Evolutionary conservation across 1,140 invertebrate genomes (phyloP), one percentile per base, ranked within the genome.

Genomic region (Liolophura sinensis): DNA sequence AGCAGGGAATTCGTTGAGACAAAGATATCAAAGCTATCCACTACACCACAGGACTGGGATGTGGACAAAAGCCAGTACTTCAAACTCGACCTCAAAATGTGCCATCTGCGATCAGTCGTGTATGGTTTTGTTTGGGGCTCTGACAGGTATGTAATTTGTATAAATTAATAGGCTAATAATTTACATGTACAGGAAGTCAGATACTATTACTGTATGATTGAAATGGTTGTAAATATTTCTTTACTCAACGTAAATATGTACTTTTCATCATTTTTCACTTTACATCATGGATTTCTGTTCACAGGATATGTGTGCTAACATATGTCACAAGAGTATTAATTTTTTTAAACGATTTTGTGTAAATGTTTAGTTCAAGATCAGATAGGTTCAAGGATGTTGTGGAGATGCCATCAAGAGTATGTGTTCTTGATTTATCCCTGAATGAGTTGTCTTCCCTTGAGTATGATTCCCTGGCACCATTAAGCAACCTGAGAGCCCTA

Each of bases 31-130:
- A 49, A 62, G 0, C 51, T 76, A 11, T 66, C 68, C 22, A 18
- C 50, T 40, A 49, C 65, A 7, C 72, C 73, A 22, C 66, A 70
- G 14, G 64, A 70, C 48, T 82, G 80, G 80, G 70, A 65, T 40
- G 71, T 81, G 20, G 72, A 76, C 12, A 56, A 22, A 51, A 73
- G 73, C 48, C 64, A 73, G 16, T 77, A 72, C 63, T 81, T 73
- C 59, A 72, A 79, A 59, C 68, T 82, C 4, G 78, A 81, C 50
- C 66, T 82, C 24, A 80, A 79, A 67, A 82, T 82, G 81, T 80
- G 79, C 60, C 76, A 79, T 47, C 60, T 82, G 14, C 75, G 70
- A 66, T 27, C 65, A 7, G 61, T 82, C 0, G 56, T 63, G 18
- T 82, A 73, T 70, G 66, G 65, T 12, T 82, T 82, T 58, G 46